Base-by-base conservation (phyloP, 2,888 invertebrate genomes). In the Galeruca laticollis region DNA sequence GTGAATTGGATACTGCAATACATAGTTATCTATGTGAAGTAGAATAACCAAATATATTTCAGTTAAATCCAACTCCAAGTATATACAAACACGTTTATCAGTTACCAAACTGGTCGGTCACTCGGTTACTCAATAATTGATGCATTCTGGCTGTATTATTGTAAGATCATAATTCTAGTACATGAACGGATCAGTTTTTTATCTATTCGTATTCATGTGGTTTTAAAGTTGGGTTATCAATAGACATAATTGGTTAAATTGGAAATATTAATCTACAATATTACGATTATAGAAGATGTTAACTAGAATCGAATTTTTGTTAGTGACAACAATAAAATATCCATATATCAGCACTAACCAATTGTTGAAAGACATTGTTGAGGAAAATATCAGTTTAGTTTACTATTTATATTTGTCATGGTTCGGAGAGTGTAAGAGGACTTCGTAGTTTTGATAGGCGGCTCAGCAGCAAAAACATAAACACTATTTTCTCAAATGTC, bases 121-220 rank as follows among this genome's bases (percentile, higher is more conserved):
- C 18, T 57, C 35, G 35, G 35, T 57, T 57, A 57, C 11, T 35
- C 35, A 18, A 57, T 57, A 57, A 57, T 57, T 57, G 56, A 57
- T 57, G 35, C 35, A 35, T 57, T 57, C 33, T 18, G 35, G 56
- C 56, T 57, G 35, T 57, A 57, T 56, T 56, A 33, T 33, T 57
- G 56, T 35, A 57, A 57, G 35, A 57, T 57, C 56, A 57, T 57
- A 35, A 57, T 57, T 57, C 35, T 35, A 57, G 31, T 57, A 21
- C 26, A 21, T 18, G 6, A 35, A 57, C 56, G 35, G 56, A 35
- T 57, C 56, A 37, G 18, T 57, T 35, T 35, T 57, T 57, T 57
- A 57, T 57, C 10, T 57, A 11, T 15, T 35, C 18, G 31, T 10
- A 57, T 57, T 35, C 18, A 18, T 57, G 56, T 35, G 35, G 56